phyloP scores from a whole-genome alignment of 2,113 vertebrate genomes.

The Pholis gunnellus region DNA sequence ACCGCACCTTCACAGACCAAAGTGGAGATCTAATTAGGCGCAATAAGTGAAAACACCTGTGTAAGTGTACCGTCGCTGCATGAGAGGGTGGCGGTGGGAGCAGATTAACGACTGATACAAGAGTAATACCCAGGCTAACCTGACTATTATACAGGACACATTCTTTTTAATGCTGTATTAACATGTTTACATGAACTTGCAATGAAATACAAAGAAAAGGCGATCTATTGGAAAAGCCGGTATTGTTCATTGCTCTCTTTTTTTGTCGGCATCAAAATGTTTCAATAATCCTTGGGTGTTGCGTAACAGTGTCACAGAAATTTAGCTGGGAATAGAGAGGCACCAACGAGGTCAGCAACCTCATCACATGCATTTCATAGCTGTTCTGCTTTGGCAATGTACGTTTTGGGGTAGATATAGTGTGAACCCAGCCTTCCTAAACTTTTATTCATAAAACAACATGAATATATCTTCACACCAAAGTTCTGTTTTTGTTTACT shows the following conservation, averaged over 20 bases:
- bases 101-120: not conserved
- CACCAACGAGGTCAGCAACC: too few species aligned
- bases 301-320: too few species aligned
- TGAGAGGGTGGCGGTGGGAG: not conserved
- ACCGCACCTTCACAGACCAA: not conserved
- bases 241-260: not conserved
- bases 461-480: too few species aligned
- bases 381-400: too few species aligned
- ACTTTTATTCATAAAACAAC: too few species aligned
- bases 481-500: too few species aligned
- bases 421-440: too few species aligned
- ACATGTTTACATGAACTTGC: not conserved
- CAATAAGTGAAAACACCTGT: not conserved
- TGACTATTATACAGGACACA: not conserved
- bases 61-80: not conserved
- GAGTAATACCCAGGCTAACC: not conserved
- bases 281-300: too few species aligned
- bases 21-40: not conserved
- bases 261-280: too few species aligned
- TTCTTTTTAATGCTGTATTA: not conserved
- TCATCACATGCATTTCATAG: not conserved
- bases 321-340: too few species aligned
- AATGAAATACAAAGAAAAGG: not conserved
- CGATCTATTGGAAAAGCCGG: not conserved
- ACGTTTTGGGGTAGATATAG: too few species aligned